A percentile compares a stretch with the other conserved stretches of the same genome.
phyloP scores from a whole-genome alignment of 2,797 vertebrate species.

The Sebastes trivittatus region DNA sequence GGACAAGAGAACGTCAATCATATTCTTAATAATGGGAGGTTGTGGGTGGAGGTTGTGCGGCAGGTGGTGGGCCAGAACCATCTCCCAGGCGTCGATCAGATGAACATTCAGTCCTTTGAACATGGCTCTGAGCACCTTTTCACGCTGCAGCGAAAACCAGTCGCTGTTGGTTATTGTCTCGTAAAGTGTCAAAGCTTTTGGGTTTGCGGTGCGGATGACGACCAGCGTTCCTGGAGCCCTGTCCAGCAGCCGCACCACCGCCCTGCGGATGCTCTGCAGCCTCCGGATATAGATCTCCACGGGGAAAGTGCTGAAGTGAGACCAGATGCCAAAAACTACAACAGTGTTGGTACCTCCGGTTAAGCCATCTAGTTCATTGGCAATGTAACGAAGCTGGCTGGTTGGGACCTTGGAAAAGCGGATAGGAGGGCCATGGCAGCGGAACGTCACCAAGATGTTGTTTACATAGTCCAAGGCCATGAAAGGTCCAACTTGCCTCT shows the following conservation, averaged over 20 bases:
- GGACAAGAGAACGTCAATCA: slow-evolving; percentile 89
- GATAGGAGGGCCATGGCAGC: slow-evolving; percentile 90
- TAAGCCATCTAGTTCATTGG: slow-evolving; percentile 89
- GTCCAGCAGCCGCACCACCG: background rate
- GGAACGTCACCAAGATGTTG: slow-evolving; percentile 86
- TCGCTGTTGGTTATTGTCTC: slow-evolving; percentile 90
- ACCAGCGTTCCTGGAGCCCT: background rate
- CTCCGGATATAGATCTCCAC: slow-evolving; percentile 88
- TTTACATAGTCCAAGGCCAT: slow-evolving; percentile 86
- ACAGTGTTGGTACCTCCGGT: slow-evolving; percentile 86
- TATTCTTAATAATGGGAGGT: slow-evolving; percentile 89
- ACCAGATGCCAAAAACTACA: slow-evolving; percentile 88
- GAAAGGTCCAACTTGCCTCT: slow-evolving; percentile 86
- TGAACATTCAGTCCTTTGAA: slow-evolving; percentile 87
- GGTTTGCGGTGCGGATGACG: slow-evolving; percentile 79
- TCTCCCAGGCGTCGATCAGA: slow-evolving; percentile 94
- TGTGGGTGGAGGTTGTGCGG: slow-evolving; percentile 90
- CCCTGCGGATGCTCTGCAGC: slow-evolving; percentile 71
- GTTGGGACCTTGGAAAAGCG: slow-evolving; percentile 81
- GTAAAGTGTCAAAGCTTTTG: slow-evolving; percentile 84
- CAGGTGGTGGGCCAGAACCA: slow-evolving; percentile 89
- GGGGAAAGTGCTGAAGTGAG: slow-evolving; percentile 92
- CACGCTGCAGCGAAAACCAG: slow-evolving; percentile 89
- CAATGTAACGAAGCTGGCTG: slow-evolving; percentile 86
- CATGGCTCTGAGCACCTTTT: slow-evolving; percentile 88